Percentiles rank a stretch among this genome's conserved stretches.
Conservation (phyloP, 2,888 invertebrate species). For the Electrophaes corylata region DNA sequence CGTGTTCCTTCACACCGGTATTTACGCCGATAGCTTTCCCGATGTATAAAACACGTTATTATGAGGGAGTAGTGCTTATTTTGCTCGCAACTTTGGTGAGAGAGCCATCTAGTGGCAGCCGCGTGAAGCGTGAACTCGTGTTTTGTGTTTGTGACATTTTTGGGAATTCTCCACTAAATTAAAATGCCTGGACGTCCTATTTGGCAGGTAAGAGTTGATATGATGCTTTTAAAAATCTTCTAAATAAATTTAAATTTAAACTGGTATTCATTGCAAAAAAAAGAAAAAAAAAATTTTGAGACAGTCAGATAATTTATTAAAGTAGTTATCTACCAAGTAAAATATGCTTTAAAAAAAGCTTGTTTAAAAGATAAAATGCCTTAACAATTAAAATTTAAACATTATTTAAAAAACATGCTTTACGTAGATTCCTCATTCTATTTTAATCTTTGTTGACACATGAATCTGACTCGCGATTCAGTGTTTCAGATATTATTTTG, state of each 20-base stretch:
- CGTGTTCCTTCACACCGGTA: constrained; percentile 74
- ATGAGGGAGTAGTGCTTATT: constrained; percentile 78
- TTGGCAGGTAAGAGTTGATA: constrained; percentile 86
- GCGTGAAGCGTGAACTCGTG: constrained; percentile 63
- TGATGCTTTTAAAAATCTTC: neutral
- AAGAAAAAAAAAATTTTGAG: neutral
- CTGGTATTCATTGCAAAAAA: neutral
- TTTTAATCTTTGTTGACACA: constrained; percentile 15
- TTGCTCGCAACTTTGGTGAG: constrained; percentile 77
- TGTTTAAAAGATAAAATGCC: no score
- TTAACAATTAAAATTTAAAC: neutral
- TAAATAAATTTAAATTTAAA: neutral
- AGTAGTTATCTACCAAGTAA: no score
- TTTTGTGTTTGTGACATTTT: constrained; percentile 62
- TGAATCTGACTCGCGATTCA: constrained; percentile 12
- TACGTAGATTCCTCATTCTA: constrained; percentile 4
- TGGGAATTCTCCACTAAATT: constrained; percentile 47
- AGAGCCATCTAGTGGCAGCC: constrained; percentile 80
- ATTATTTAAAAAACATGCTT: neutral
- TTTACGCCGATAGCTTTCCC: constrained; percentile 70
- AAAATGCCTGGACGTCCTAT: constrained; percentile 91
- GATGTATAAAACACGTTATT: constrained; percentile 82
- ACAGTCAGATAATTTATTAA: no score
- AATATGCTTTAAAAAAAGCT: no score
- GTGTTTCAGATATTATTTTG: neutral